Base-by-base conservation (phyloP, 1,140 invertebrate species). In the Brachionus sp. region DNA sequence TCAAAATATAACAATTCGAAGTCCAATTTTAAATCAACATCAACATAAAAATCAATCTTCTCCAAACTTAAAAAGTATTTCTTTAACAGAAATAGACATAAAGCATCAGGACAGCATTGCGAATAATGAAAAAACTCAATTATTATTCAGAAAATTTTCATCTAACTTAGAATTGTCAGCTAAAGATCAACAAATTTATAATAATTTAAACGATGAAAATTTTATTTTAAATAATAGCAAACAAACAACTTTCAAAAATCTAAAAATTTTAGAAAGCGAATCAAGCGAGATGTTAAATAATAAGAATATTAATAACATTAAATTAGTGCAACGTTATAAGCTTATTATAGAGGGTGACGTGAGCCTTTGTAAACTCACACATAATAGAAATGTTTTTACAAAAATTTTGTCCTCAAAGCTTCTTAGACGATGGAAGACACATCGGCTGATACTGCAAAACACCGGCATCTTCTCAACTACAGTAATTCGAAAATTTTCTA, bases 391-490 rank as follows among this genome's bases (percentile, higher is more conserved):
- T 50, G 92, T 94, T 50, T 92, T 94, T 78, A 93, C 92, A 87
- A 95, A 95, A 88, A 93, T 95, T 80, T 89, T 94, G 82, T 93
- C 93, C 73, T 93, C 93, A 42, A 93, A 93, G 87, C 94, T 94
- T 86, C 89, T 94, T 4, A 88, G 94, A 53, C 88, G 93, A 84
- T 94, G 93, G 93, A 93, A 94, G 87, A 92, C 91, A 46, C 93
- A 94, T 87, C 92, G 92, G 86, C 89, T 94, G 3, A 91, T 92
- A 84, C 88, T 94, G 70, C 91, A 92, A 85, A 91, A 92, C 85
- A 90, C 91, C 19, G 92, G 92, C 85, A 92, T 95, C 57, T 90
- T 92, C 64, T 94, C 93, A 0, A 92, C 92, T 89, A 93, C 93
- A 90, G 93, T 94, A 88, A 91, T 70, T 33, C 92, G 13, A 50